Conservation (phyloP, 2,113 vertebrate genomes). For the Myocastor coypus region DNA sequence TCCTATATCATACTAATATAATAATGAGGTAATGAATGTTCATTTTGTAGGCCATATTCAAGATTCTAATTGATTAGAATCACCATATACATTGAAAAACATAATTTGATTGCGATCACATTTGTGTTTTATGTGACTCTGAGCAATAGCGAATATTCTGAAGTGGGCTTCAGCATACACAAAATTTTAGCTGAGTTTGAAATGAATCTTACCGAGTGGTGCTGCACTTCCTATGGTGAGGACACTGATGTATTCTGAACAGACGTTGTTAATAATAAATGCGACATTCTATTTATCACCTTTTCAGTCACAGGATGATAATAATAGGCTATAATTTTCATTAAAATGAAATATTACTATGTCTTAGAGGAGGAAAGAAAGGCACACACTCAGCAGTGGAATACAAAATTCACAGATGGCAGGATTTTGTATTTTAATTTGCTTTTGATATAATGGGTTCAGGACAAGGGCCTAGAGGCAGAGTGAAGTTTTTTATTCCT, state of each 20-base stretch:
- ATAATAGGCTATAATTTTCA: conserved; percentile 22
- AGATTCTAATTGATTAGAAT: neutral
- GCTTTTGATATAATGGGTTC: neutral
- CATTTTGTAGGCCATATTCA: neutral
- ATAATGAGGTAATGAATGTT: neutral
- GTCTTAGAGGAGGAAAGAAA: neutral
- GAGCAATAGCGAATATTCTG: neutral
- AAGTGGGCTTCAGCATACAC: neutral
- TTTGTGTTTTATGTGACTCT: neutral
- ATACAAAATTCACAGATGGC: conserved; percentile 16
- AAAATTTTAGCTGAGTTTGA: conserved; percentile 20
- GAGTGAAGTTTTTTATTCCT: conserved; percentile 34
- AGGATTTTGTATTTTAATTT: conserved; percentile 48
- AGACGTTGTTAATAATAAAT: conserved; percentile 35
- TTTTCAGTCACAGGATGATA: neutral
- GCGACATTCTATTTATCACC: neutral
- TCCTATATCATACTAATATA: neutral
- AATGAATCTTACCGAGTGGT: neutral
- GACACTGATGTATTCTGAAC: neutral
- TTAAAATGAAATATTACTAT: conserved; percentile 60
- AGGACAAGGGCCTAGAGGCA: neutral
- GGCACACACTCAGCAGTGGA: neutral
- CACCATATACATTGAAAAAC: neutral
- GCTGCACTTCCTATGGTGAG: neutral
- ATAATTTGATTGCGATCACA: neutral